phyloP scores from a whole-genome alignment of 2,113 vertebrate species.

The Garra rufa region DNA sequence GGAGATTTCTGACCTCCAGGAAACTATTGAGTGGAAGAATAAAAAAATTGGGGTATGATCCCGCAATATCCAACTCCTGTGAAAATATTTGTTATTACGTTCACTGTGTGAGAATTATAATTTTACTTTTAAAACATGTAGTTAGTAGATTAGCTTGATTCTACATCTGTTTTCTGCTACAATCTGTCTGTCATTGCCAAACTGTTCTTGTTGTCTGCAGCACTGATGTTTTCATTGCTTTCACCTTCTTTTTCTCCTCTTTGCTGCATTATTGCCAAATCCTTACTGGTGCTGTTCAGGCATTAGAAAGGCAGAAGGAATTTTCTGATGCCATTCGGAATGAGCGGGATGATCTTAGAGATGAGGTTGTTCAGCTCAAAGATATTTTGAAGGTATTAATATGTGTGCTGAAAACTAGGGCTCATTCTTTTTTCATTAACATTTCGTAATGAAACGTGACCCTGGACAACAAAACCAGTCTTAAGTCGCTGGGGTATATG shows the following conservation, averaged over 20 bases:
- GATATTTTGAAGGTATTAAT: conserved; percentile 91
- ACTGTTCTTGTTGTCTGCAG: neutral
- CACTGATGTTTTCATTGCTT: conserved; percentile 17
- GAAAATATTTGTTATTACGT: neutral
- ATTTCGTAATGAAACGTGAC: conserved; percentile 3
- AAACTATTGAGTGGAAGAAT: conserved; percentile 82
- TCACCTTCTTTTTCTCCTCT: conserved; percentile 57
- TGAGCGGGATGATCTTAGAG: conserved; percentile 95
- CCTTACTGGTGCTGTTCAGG: conserved; percentile 75
- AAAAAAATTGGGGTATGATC: conserved; percentile 85
- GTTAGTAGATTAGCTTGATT: neutral
- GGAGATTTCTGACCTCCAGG: conserved; percentile 77
- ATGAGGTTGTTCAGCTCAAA: conserved; percentile 89
- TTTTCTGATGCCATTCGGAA: conserved; percentile 92
- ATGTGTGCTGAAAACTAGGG: conserved; percentile 13
- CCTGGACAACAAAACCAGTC: no score
- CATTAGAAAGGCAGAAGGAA: conserved; percentile 98
- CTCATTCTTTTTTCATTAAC: neutral
- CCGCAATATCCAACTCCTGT: conserved; percentile 57
- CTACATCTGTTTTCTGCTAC: neutral
- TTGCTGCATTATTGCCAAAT: conserved; percentile 46
- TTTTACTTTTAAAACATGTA: neutral
- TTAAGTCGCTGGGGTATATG: no score
- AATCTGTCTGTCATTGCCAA: neutral
- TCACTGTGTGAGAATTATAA: neutral